Evolutionary conservation across 1,140 invertebrate genomes (phyloP).

Genomic region (Luehdorfia chinensis): DNA sequence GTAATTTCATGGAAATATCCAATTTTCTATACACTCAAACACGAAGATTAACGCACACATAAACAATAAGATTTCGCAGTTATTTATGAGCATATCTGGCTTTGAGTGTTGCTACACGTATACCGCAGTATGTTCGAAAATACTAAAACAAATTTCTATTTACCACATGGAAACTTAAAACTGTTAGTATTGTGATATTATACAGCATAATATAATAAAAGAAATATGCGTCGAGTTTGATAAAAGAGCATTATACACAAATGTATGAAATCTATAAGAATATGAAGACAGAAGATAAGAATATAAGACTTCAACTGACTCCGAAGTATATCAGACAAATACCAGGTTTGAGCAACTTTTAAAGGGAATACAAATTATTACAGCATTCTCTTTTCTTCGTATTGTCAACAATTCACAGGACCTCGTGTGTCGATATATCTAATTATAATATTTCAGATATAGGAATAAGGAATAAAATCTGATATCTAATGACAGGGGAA

Average conservation of each 20-base stretch:
- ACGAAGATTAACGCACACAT: too few relatives aligned
- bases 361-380: slow-evolving; percentile 56
- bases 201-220: too few relatives aligned
- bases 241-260: not conserved
- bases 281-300: too few relatives aligned
- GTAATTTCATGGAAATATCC: too few relatives aligned
- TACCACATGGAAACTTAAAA: not conserved
- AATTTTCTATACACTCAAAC: too few relatives aligned
- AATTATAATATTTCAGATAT: slow-evolving; percentile 69
- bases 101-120: not conserved
- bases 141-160: not conserved
- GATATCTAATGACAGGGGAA: slow-evolving; percentile 70
- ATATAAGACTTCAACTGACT: slow-evolving; percentile 34
- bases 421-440: slow-evolving; percentile 51
- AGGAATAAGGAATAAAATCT: slow-evolving; percentile 69
- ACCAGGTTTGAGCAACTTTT: slow-evolving; percentile 66
- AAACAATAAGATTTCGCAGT: too few relatives aligned
- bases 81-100: not conserved
- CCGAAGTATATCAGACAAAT: slow-evolving; percentile 39
- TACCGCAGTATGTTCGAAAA: not conserved
- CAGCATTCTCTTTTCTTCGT: slow-evolving; percentile 44
- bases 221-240: not conserved
- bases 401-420: slow-evolving; percentile 72
- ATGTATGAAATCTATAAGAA: too few relatives aligned
- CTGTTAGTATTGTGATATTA: too few relatives aligned